Evolutionary conservation across 2,888 invertebrate species (phyloP), one percentile per base, ranked within the genome.

Genomic region (Glomeris marginata): DNA sequence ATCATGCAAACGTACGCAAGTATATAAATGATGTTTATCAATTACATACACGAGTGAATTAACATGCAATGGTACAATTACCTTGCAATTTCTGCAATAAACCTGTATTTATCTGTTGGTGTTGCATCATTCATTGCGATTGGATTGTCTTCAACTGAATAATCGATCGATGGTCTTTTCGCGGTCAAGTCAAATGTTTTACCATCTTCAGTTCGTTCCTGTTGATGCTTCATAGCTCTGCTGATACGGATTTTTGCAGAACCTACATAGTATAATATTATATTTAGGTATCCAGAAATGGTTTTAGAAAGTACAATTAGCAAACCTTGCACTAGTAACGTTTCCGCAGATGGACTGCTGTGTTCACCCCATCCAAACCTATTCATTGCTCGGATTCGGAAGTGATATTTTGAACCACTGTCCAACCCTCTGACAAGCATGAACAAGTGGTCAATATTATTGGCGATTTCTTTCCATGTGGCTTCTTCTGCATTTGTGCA

Each of bases 401-500:
- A 92, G 58, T 87, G 80, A 68, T 97, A 94, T 60, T 78, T 78
- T 28, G 80, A 81, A 56, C 80, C 77, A 0, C 87, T 78, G 47
- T 76, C 71, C n/a, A 97, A 74, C 56, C 81, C 78, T 57, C 76
- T 75, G 1, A 94, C 75, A 15, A 92, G 71, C 65, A 80, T 92
- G 67, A 90, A 92, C 64, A 97, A 95, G 62, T 91, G 90, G 66
- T 91, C 88, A 55, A 92, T 87, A 63, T 88, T 88, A 57, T 80
- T 80, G 2, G 84, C 84, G 20, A 84, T 77, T 42, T 82, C 81
- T 16, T 75, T 77, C 97, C 97, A 97, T 44, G 45, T 33, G 15
- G 81, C 74, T 48, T 77, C 77, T 60, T 83, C 72, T 69, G 59
- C 21, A 56, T 52, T 15, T 35, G 51, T 41, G 49, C 16, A 53